phyloP scores from a whole-genome alignment of 1,140 invertebrate genomes.

The Stenopsyche tienmushanensis region DNA sequence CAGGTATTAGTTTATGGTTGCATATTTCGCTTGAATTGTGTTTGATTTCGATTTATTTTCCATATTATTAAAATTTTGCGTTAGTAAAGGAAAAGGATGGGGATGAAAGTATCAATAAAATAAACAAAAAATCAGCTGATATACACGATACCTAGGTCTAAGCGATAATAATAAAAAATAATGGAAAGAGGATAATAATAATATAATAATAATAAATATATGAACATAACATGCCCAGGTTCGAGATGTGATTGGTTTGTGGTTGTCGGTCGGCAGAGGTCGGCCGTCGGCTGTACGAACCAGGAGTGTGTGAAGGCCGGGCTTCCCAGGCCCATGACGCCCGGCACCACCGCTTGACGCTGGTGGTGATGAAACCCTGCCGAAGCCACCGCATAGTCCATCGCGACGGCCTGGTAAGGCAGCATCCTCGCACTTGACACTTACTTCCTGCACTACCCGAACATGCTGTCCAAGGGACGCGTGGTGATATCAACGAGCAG shows the following conservation, averaged over 20 bases:
- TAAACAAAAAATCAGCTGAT: too few species aligned
- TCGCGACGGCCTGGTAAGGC: slow-evolving; percentile 83
- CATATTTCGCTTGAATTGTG: too few species aligned
- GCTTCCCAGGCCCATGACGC: slow-evolving; percentile 60
- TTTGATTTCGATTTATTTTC: too few species aligned
- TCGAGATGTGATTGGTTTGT: slow-evolving; percentile 78
- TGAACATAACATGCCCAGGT: slow-evolving; percentile 78
- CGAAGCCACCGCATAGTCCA: slow-evolving; percentile 79
- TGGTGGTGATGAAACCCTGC: slow-evolving; percentile 70
- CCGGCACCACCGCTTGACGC: slow-evolving; percentile 61
- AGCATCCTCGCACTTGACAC: slow-evolving; percentile 63
- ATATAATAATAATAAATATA: slow-evolving; percentile 59
- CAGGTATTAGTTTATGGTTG: too few species aligned
- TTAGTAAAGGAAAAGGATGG: too few species aligned
- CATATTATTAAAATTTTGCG: too few species aligned
- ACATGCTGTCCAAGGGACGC: not conserved
- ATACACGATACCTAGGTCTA: not conserved
- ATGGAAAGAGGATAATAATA: slow-evolving; percentile 25
- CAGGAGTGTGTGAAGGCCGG: slow-evolving; percentile 85
- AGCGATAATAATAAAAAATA: slow-evolving; percentile 10
- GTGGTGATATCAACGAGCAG: not conserved
- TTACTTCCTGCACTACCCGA: not conserved
- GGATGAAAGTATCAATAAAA: too few species aligned
- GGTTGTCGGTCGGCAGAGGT: slow-evolving; percentile 80
- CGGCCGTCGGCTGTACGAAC: slow-evolving; percentile 82